phyloP scores from a whole-genome alignment of 1,140 invertebrate genomes.

The Drosophila santomea region DNA sequence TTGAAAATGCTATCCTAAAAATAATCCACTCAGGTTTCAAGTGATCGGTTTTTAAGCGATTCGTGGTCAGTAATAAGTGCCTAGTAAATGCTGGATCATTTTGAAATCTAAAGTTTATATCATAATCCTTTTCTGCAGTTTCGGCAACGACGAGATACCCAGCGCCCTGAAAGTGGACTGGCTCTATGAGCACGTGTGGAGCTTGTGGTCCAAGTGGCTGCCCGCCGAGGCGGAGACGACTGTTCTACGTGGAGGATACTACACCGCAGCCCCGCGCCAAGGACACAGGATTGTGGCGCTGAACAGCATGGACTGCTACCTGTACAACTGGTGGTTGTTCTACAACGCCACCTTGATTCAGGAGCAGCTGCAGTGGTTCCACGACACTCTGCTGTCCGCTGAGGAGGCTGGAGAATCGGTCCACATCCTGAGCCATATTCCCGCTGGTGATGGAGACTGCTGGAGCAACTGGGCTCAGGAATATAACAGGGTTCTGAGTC shows the following conservation, averaged over 20 bases:
- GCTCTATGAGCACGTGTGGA: conserved; percentile 88
- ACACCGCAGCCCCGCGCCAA: conserved; percentile 87
- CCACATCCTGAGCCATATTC: conserved; percentile 93
- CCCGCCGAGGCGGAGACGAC: conserved; percentile 87
- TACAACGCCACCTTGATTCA: conserved; percentile 78
- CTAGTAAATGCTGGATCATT: not conserved
- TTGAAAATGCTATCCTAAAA: too few relatives aligned
- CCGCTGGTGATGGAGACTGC: conserved; percentile 89
- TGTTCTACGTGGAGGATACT: conserved; percentile 88
- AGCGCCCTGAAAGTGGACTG: conserved; percentile 86
- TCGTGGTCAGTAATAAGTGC: not conserved
- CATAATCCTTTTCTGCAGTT: conserved; percentile 17
- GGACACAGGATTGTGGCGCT: conserved; percentile 90
- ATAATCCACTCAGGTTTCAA: not conserved
- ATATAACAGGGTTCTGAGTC: conserved; percentile 86
- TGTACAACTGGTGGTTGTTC: conserved; percentile 88
- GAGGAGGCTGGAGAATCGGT: conserved; percentile 90
- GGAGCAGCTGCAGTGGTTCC: conserved; percentile 91
- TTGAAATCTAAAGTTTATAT: too few relatives aligned
- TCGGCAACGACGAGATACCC: conserved; percentile 55
- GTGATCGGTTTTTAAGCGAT: not conserved
- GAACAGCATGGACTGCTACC: conserved; percentile 91
- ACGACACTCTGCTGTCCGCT: conserved; percentile 88
- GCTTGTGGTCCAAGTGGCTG: conserved; percentile 89
- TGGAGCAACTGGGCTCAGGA: conserved; percentile 88